Base-by-base conservation (phyloP, 2,797 vertebrate genomes). In the Darevskia nairensis region DNA sequence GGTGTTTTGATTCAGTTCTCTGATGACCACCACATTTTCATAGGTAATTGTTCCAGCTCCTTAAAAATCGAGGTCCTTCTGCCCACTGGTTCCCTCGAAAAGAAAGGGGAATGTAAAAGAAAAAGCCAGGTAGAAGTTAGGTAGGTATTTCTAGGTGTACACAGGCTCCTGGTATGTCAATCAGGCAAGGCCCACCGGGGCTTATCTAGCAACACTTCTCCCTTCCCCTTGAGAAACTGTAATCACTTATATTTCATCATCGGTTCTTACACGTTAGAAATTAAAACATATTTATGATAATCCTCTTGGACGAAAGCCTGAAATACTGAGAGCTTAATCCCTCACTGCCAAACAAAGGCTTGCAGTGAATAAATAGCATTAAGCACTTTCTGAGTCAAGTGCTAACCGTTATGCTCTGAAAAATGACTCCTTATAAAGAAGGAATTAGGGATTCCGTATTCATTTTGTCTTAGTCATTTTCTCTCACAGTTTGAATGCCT, bases 231-330 rank as follows among this genome's bases (percentile, higher is more conserved):
- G 78, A 64, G 82, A 80, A 75, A 85, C 68, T 66, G 77, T 85
- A 89, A 89, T 74, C 44, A 61, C 78, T 75, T 89, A 44, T 80
- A 85, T 80, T 61, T 89, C 68, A 85, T 85, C 77, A 89, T 89
- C 55, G 21, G 55, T 85, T 80, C 77, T 68, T 80, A 85, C 69
- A 85, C 29, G 69, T 46, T 64, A 88, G 82, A 92, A 93, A 95
- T 92, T 90, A 94, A 96, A 94, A 91, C 92, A 93, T 91, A 93
- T 94, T 95, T 91, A 89, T 0, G 0, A 90, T 94, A 95, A 89
- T 94, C 89, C 94, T 71, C 61, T 90, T 93, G 89, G 94, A 89
- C 94, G 93, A 92, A 90, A 94, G 86, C 74, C 85, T 92, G 89
- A 95, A 95, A 93, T 93, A 93, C 93, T 92, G 93, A 93, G 69